Evolutionary conservation across 2,888 invertebrate species (phyloP).

Genomic region (Coenonympha arcania): DNA sequence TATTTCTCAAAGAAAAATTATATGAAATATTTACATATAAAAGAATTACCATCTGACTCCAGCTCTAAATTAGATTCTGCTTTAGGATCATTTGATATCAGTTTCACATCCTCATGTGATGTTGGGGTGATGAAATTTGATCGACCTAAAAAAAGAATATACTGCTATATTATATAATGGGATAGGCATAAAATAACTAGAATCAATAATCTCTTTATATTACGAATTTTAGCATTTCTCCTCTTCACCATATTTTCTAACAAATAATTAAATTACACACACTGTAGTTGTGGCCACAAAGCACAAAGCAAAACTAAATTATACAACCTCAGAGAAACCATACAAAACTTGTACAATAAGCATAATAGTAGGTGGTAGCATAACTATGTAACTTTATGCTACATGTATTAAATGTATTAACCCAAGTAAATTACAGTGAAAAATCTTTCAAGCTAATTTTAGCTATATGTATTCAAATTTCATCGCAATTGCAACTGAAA

Average conservation of each 20-base stretch:
- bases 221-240: constrained; percentile 28
- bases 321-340: constrained; percentile 32
- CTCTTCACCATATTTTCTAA: constrained; percentile 25
- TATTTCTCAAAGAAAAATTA: too few species aligned
- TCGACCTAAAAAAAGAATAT: constrained; percentile 39
- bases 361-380: neutral
- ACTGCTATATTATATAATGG: neutral
- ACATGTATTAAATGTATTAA: neutral
- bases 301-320: constrained; percentile 12
- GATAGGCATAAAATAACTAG: neutral
- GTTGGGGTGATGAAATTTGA: constrained; percentile 48
- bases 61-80: constrained; percentile 53
- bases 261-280: constrained; percentile 7
- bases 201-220: neutral
- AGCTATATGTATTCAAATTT: too few species aligned
- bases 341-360: constrained; percentile 12
- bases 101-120: constrained; percentile 48
- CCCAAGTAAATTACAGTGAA: neutral
- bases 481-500: too few species aligned
- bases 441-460: neutral
- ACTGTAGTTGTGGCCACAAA: constrained; percentile 3
- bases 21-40: neutral
- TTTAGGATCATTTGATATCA: constrained; percentile 43
- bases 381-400: neutral
- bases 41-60: constrained; percentile 51